A percentile compares a stretch with the other conserved stretches of the same genome.
phyloP scores from a whole-genome alignment of 2,113 vertebrate genomes.

The Chitala chitala region DNA sequence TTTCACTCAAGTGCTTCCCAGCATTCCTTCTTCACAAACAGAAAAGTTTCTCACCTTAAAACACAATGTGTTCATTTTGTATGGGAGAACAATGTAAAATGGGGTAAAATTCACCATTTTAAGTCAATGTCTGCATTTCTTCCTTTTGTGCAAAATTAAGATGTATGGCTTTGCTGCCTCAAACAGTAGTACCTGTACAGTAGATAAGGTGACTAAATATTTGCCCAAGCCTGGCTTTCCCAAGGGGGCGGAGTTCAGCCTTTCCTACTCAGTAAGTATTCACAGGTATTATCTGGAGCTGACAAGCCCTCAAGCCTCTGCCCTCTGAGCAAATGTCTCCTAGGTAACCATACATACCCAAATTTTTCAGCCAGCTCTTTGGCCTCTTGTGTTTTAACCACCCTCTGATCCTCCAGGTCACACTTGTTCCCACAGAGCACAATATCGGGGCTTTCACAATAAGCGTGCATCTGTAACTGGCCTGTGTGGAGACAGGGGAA shows the following conservation, averaged over 20 bases:
- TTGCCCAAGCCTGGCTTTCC: not conserved
- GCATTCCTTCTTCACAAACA: no score
- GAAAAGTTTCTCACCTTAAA: no score
- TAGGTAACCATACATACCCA: slow-evolving; percentile 58
- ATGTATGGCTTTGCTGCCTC: not conserved
- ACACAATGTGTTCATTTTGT: no score
- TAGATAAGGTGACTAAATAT: slow-evolving; percentile 5
- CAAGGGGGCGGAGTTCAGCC: not conserved
- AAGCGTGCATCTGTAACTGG: slow-evolving; percentile 90
- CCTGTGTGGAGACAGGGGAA: slow-evolving; percentile 55
- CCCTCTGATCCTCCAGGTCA: slow-evolving; percentile 84
- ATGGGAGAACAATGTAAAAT: no score
- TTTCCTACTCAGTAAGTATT: slow-evolving; percentile 6
- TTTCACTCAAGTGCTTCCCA: no score
- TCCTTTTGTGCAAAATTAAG: no score
- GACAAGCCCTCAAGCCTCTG: slow-evolving; percentile 27
- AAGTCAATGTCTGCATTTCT: no score
- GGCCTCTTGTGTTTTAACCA: slow-evolving; percentile 76
- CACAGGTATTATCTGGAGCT: not conserved
- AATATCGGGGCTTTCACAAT: slow-evolving; percentile 93
- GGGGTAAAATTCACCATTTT: no score
- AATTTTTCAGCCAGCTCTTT: slow-evolving; percentile 88
- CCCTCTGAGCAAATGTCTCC: slow-evolving; percentile 57
- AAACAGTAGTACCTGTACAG: not conserved
- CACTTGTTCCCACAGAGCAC: slow-evolving; percentile 94